phyloP scores from a whole-genome alignment of 1,140 invertebrate genomes.

The Mya arenaria region DNA sequence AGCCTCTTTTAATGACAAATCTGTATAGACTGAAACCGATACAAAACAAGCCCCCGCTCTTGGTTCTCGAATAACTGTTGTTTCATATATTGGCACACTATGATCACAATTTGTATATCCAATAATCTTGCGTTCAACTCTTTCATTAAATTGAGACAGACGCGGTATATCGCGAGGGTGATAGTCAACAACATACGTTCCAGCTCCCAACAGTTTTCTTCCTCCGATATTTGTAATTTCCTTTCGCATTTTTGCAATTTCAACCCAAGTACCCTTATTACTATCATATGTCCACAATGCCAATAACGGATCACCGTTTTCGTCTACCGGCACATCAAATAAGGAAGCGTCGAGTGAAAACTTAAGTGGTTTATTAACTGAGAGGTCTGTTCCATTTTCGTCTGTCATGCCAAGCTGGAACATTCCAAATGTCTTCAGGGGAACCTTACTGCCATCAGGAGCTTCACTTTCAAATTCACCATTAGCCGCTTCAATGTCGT shows the following conservation, averaged over 20 bases:
- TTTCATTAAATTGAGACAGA: neutral
- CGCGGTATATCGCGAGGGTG: neutral
- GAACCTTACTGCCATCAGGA: neutral
- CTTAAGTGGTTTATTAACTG: neutral
- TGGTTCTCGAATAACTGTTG: neutral
- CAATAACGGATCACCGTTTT: constrained; percentile 13
- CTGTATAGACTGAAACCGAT: neutral
- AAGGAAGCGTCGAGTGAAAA: constrained; percentile 17
- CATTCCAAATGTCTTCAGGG: constrained; percentile 38
- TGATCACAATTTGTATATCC: neutral
- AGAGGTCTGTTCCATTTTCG: neutral
- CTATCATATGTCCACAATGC: constrained; percentile 31
- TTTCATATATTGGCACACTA: neutral
- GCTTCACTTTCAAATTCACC: constrained; percentile 11
- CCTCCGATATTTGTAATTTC: neutral
- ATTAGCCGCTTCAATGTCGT: constrained; percentile 27
- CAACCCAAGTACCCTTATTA: constrained; percentile 34
- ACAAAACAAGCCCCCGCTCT: neutral
- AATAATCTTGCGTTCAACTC: neutral
- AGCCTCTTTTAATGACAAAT: neutral
- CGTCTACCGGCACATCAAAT: constrained; percentile 16
- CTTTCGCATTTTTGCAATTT: constrained; percentile 13
- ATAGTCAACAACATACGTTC: neutral
- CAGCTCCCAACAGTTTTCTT: neutral
- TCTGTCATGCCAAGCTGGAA: neutral